Conservation (phyloP, 2,888 invertebrate genomes). For the Agrochola lota region DNA sequence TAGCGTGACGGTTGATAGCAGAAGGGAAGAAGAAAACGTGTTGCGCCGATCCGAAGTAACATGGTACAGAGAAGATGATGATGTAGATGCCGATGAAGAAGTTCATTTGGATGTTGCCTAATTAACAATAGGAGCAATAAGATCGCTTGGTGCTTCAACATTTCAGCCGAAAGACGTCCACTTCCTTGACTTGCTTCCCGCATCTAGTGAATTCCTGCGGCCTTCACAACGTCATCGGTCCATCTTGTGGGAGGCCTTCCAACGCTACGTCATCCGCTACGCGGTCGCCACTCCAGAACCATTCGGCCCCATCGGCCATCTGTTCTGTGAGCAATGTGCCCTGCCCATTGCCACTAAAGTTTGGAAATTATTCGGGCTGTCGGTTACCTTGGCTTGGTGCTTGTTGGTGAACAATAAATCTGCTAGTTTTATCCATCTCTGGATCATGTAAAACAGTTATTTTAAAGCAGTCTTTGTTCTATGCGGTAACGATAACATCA, state of each 20-base stretch:
- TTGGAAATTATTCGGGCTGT: too few relatives aligned
- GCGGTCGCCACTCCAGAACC: too few relatives aligned
- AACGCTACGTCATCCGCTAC: too few relatives aligned
- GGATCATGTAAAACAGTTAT: constrained; percentile 20
- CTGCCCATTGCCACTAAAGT: too few relatives aligned
- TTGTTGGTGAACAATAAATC: background rate
- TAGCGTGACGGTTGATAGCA: background rate
- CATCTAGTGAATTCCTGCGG: too few relatives aligned
- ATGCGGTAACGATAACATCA: constrained; percentile 50
- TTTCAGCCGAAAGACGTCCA: too few relatives aligned
- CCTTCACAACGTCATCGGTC: too few relatives aligned
- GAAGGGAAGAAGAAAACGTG: background rate
- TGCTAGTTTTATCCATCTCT: background rate
- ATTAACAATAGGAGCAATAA: background rate
- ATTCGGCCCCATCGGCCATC: too few relatives aligned
- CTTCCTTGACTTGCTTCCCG: too few relatives aligned
- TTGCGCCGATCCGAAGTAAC: background rate
- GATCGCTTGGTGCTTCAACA: background rate
- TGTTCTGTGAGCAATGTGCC: too few relatives aligned
- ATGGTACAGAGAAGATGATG: too few relatives aligned
- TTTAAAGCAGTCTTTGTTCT: constrained; percentile 42
- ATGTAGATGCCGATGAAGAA: background rate
- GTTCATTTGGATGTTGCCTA: background rate
- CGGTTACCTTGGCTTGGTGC: background rate
- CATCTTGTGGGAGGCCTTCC: too few relatives aligned